Percentiles rank a stretch among this genome's conserved stretches.
phyloP scores from a whole-genome alignment of 1,140 invertebrate species.

The Leptonema lineaticorne region DNA sequence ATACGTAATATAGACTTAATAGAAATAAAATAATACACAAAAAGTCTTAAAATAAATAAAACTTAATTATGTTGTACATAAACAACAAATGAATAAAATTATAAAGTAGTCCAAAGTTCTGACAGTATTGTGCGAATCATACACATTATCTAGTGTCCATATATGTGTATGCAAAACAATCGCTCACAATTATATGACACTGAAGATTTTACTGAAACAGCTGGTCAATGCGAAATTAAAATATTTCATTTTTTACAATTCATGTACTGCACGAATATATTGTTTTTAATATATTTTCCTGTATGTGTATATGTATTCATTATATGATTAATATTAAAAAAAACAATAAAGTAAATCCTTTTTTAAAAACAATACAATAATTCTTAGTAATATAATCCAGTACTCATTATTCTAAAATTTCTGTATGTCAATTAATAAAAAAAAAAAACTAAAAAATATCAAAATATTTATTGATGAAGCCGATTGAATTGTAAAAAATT shows the following conservation, averaged over 20 bases:
- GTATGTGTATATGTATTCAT: no score
- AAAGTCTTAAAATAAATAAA: neutral
- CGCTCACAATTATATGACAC: no score
- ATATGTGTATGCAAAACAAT: neutral
- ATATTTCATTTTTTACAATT: neutral
- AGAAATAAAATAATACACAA: neutral
- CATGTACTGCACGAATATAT: no score
- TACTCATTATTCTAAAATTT: no score
- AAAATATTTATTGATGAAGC: neutral
- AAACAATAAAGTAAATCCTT: no score
- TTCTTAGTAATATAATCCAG: no score
- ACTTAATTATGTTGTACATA: neutral
- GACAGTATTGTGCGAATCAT: neutral
- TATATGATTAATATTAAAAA: no score
- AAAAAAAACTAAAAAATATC: no score
- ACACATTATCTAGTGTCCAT: neutral
- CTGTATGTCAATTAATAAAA: no score
- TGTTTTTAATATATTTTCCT: no score
- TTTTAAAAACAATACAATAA: no score
- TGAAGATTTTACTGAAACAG: no score
- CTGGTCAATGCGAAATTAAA: neutral
- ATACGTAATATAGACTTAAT: neutral
- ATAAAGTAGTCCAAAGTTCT: constrained; percentile 32
- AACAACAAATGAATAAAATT: constrained; percentile 29
- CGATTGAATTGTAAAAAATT: neutral